Evolutionary conservation across 2,888 invertebrate genomes (phyloP).

Genomic region (Phaonia tiefii): DNA sequence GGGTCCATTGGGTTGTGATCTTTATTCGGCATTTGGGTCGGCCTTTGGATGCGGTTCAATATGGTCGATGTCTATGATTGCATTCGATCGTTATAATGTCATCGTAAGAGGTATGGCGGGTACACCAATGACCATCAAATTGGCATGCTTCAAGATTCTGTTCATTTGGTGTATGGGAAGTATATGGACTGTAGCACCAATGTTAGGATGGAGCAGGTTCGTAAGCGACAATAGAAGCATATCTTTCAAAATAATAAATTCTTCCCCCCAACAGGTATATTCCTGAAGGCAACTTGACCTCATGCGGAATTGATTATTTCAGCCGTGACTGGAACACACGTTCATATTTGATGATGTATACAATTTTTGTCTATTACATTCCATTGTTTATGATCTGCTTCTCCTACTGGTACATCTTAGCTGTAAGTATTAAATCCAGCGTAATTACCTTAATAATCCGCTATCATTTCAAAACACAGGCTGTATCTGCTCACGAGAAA

Average conservation of each 20-base stretch:
- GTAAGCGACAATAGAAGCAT: background rate
- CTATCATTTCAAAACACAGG: too few relatives aligned
- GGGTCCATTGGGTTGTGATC: conserved; percentile 89
- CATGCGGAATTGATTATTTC: conserved; percentile 94
- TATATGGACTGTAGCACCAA: conserved; percentile 90
- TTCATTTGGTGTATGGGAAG: conserved; percentile 89
- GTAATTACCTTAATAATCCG: too few relatives aligned
- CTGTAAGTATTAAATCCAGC: conserved; percentile 83
- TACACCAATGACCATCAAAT: conserved; percentile 90
- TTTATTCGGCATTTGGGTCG: conserved; percentile 93
- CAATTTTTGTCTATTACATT: conserved; percentile 87
- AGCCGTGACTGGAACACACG: conserved; percentile 88
- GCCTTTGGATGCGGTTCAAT: conserved; percentile 94
- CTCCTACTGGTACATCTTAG: conserved; percentile 93
- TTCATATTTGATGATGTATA: conserved; percentile 90
- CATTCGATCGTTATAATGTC: conserved; percentile 95
- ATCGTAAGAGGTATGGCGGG: conserved; percentile 95
- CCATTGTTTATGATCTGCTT: conserved; percentile 91
- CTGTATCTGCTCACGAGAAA: conserved; percentile 92
- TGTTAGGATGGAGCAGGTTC: conserved; percentile 93
- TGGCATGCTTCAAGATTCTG: conserved; percentile 88
- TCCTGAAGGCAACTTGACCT: conserved; percentile 96
- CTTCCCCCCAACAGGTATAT: conserved; percentile 86
- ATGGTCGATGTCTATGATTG: conserved; percentile 96
- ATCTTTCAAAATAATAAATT: background rate